Evolutionary conservation across 2,113 vertebrate species (phyloP).

Genomic region (Otolemur garnettii): DNA sequence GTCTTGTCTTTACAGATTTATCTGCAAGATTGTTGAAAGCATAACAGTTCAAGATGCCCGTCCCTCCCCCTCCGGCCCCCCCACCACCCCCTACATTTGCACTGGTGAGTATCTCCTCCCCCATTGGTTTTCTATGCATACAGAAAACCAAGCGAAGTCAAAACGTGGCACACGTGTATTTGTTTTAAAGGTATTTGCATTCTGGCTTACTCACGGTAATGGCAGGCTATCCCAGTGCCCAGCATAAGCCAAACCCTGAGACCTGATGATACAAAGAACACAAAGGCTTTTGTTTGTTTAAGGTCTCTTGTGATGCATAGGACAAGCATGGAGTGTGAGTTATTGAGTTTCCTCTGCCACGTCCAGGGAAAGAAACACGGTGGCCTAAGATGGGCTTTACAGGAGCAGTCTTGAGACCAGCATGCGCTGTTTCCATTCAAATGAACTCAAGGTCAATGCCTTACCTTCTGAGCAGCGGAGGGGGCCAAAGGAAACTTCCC

Average conservation of each 20-base stretch:
- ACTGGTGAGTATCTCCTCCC: slow-evolving; percentile 88
- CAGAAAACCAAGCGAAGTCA: neutral
- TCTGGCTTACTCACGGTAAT: neutral
- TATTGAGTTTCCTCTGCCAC: neutral
- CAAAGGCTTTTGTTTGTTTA: neutral
- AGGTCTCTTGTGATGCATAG: neutral
- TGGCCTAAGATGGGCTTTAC: neutral
- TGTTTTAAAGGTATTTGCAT: neutral
- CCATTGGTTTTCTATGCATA: no score
- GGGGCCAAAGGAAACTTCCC: no score
- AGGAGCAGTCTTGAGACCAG: neutral
- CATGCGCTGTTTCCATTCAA: neutral
- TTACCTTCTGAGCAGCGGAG: neutral
- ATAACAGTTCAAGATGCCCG: slow-evolving; percentile 92
- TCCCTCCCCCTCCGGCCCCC: slow-evolving; percentile 93
- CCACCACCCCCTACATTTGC: slow-evolving; percentile 93
- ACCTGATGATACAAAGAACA: neutral
- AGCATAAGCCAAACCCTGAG: neutral
- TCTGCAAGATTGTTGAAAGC: slow-evolving; percentile 78
- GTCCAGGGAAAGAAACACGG: neutral
- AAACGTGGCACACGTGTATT: neutral
- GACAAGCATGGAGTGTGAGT: no score
- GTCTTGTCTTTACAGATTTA: slow-evolving; percentile 84
- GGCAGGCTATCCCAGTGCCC: neutral
- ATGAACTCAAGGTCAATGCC: neutral